A percentile compares a stretch with the other conserved stretches of the same genome.
Evolutionary conservation across 2,797 vertebrate genomes (phyloP).

Genomic region (Anolis apletophallus): DNA sequence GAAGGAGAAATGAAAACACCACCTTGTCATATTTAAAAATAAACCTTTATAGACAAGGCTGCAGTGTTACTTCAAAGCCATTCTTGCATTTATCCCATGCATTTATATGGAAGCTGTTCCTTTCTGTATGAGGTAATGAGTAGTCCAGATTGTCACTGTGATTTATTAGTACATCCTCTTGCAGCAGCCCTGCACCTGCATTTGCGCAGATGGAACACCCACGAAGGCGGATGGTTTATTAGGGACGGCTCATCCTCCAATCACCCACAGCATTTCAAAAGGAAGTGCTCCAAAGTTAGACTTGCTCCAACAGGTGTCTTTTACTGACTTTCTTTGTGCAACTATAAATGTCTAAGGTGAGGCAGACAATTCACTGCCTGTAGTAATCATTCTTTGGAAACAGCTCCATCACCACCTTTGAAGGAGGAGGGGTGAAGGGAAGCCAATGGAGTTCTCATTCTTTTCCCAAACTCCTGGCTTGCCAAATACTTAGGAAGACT

Average conservation of each 20-base stretch:
- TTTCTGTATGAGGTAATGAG: conserved; percentile 73
- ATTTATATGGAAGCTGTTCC: conserved; percentile 71
- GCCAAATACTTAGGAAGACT: conserved; percentile 67
- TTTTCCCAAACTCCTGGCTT: conserved; percentile 68
- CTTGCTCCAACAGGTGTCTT: conserved; percentile 76
- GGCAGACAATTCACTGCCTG: conserved; percentile 61
- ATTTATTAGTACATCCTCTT: conserved; percentile 83
- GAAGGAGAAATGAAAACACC: conserved; percentile 38
- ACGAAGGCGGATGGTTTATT: conserved; percentile 62
- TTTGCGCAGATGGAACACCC: conserved; percentile 69
- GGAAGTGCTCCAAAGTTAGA: conserved; percentile 71
- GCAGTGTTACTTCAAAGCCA: conserved; percentile 72
- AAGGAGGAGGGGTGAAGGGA: conserved; percentile 39
- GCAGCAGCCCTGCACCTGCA: conserved; percentile 79
- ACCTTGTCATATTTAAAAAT: conserved; percentile 53
- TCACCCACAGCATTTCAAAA: conserved; percentile 67
- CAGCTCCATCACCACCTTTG: conserved; percentile 44
- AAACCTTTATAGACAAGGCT: conserved; percentile 70
- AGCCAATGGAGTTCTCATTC: conserved; percentile 73
- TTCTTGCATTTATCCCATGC: conserved; percentile 54
- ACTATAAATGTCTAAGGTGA: conserved; percentile 73
- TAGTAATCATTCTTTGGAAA: conserved; percentile 68
- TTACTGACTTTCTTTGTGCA: conserved; percentile 66
- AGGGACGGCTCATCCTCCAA: conserved; percentile 50
- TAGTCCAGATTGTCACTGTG: conserved; percentile 75